Evolutionary conservation across 2,888 invertebrate genomes (phyloP).

Genomic region (Timema cristinae): DNA sequence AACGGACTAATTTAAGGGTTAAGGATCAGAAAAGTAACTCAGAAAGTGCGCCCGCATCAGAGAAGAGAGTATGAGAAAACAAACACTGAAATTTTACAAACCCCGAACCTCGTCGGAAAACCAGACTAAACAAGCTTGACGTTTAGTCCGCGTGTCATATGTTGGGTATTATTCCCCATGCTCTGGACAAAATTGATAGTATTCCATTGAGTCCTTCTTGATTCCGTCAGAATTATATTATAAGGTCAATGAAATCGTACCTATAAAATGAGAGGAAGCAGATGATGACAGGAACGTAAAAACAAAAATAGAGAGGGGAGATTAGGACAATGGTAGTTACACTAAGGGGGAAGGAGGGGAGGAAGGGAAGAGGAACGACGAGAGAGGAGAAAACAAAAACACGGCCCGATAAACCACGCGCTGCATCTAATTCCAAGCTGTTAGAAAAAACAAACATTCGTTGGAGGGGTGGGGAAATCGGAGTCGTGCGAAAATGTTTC

Average conservation of each 20-base stretch:
- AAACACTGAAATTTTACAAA: too few relatives aligned
- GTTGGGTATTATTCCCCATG: too few relatives aligned
- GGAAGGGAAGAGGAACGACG: neutral
- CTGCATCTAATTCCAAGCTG: slow-evolving; percentile 7
- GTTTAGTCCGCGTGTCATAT: too few relatives aligned
- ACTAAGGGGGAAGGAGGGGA: neutral
- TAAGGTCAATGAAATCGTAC: neutral
- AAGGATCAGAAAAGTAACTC: too few relatives aligned
- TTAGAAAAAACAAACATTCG: neutral
- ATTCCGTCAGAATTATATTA: too few relatives aligned
- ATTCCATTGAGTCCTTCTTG: too few relatives aligned
- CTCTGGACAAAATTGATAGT: too few relatives aligned
- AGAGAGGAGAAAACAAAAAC: slow-evolving; percentile 6
- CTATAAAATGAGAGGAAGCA: neutral
- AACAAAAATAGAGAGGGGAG: neutral
- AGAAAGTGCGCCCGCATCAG: too few relatives aligned
- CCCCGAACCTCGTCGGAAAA: too few relatives aligned
- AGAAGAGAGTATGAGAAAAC: too few relatives aligned
- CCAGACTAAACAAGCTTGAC: too few relatives aligned
- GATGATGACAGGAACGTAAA: neutral
- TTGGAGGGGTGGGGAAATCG: neutral
- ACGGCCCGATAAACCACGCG: slow-evolving; percentile 1
- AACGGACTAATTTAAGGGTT: too few relatives aligned
- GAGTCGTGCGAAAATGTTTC: neutral
- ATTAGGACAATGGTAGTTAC: neutral